Conservation (phyloP, 2,888 invertebrate genomes). For the Argyresthia albistria region DNA sequence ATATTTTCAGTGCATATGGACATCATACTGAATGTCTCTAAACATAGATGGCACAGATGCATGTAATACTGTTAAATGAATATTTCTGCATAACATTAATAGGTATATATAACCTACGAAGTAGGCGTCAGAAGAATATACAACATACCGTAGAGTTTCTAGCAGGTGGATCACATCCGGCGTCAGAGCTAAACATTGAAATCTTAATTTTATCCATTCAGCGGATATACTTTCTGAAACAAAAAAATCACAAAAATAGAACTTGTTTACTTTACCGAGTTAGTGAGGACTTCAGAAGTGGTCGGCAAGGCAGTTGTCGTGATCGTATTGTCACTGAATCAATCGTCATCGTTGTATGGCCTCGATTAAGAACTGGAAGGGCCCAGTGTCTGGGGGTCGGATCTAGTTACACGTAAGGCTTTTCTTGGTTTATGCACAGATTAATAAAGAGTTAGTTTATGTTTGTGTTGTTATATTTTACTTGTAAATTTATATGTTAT, state of each 20-base stretch:
- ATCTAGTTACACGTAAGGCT: too few relatives aligned
- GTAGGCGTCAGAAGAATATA: conserved; percentile 12
- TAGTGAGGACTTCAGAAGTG: too few relatives aligned
- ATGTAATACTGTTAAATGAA: conserved; percentile 18
- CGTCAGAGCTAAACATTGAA: conserved; percentile 80
- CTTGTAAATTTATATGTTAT: too few relatives aligned
- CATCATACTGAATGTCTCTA: neutral
- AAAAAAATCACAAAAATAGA: conserved; percentile 10
- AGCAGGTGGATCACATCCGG: conserved; percentile 80
- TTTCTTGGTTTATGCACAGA: too few relatives aligned
- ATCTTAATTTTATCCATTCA: conserved; percentile 85
- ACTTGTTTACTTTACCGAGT: neutral
- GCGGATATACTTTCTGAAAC: conserved; percentile 78
- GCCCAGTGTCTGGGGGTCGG: too few relatives aligned
- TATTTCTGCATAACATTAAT: conserved; percentile 63
- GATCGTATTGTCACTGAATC: too few relatives aligned
- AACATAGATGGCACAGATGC: neutral
- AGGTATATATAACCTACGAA: neutral
- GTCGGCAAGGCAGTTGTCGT: too few relatives aligned
- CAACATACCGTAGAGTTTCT: conserved; percentile 73
- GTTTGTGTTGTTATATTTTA: too few relatives aligned
- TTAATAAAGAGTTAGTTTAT: too few relatives aligned
- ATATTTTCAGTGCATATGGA: conserved; percentile 23
- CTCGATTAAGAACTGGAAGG: too few relatives aligned
- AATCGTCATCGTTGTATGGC: too few relatives aligned